Percentiles rank a stretch among this genome's conserved stretches.
These are phyloP conservation scores for Mythimna vitellina DNA, from an alignment of 2,888 invertebrate species.

Conservation along the genomic window DNA sequence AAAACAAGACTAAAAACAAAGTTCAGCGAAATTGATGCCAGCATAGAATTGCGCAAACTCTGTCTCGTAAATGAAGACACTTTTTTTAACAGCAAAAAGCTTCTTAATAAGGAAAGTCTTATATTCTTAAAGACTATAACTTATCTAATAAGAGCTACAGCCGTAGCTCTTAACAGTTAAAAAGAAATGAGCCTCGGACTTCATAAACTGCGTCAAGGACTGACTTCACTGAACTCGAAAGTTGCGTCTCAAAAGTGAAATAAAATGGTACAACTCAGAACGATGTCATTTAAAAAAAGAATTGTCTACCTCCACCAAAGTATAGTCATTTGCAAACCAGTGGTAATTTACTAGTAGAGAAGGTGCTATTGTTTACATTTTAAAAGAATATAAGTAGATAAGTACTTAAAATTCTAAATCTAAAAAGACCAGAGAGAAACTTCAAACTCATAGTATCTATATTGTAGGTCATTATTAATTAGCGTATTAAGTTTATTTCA, in stretches of 20 bases:
- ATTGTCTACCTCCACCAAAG: background rate
- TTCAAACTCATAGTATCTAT: background rate
- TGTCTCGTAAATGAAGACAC: background rate
- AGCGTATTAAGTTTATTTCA: too few relatives aligned
- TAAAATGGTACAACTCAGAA: conserved; percentile 9
- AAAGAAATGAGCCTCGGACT: conserved; percentile 24
- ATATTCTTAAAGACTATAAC: conserved; percentile 14
- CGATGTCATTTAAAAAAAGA: conserved; percentile 12
- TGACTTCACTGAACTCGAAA: conserved; percentile 31
- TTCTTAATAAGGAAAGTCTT: conserved; percentile 5
- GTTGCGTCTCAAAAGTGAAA: conserved; percentile 21
- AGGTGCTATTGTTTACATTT: too few relatives aligned
- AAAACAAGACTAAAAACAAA: background rate
- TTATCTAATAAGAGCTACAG: conserved; percentile 34
- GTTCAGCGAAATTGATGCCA: background rate
- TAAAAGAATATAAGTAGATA: background rate
- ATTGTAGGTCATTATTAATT: too few relatives aligned
- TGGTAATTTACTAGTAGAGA: background rate
- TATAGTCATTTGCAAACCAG: background rate
- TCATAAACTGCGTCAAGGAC: conserved; percentile 11
- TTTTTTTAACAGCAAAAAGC: background rate
- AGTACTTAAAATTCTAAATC: too few relatives aligned
- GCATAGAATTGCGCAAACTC: background rate
- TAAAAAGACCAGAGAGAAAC: background rate
- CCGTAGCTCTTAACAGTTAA: background rate